Evolutionary conservation across 1,140 invertebrate genomes (phyloP), one percentile per base, ranked within the genome.

Genomic region (Penaeus vannamei): DNA sequence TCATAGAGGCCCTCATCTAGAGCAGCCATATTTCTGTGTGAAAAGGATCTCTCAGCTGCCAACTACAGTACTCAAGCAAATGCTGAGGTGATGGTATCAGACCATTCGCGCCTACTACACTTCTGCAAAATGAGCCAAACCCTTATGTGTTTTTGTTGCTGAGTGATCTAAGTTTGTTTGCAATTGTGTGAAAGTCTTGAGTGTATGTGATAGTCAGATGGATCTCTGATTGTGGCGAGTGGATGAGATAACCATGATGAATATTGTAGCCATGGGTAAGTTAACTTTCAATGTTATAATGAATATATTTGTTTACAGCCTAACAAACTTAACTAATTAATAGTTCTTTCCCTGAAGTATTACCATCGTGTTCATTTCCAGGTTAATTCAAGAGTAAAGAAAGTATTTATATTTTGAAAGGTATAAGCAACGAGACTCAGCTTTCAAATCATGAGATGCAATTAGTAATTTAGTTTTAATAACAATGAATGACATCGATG

Each of bases 221-320:
- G 72, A 32, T 32, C 42, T 29, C 42, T 29, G 72, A 32, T 29
- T 32, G n/a, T 29, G 22, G 72, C 10, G 20, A 36, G 79, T 86
- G 46, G 46, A 77, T 60, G 46, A 32, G 19, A 69, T n/a, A 36
- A 62, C 76, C 12, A 17, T 81, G 59, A 46, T 29, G 46, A 79
- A 29, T 36, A 36, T 23, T 36, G 19, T 86, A 60, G 59, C 46
- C 32, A 80, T 42, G 72, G 85, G 85, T 86, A 86, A 86, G 85
- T 86, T 61, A 60, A 76, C 29, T 46, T 62, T n/a, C 46, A 42
- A 42, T 79, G 20, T 76, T 59, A 79, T 77, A 86, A 77, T 86
- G 53, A 86, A 85, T 76, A 76, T 76, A 89, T 85, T 89, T 89
- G 69, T 89, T 89, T 89, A 84, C 87, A 89, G 87, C 80, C 62